These are phyloP conservation scores for Eupithecia vulgata DNA, from an alignment of 2,888 invertebrate genomes.

Conservation along the genomic window DNA sequence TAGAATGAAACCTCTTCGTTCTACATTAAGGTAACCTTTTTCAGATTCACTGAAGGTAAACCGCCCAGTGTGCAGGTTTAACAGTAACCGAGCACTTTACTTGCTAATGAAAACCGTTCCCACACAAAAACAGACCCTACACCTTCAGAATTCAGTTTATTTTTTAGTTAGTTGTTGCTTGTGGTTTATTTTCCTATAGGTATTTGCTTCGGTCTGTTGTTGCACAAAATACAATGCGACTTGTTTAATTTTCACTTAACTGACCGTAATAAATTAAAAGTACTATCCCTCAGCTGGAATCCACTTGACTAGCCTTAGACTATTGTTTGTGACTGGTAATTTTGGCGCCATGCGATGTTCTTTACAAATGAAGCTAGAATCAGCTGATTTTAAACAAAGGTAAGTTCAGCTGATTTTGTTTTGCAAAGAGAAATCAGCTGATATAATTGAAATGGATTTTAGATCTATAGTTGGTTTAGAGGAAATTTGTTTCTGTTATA, in stretches of 20 bases:
- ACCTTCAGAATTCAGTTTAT: conserved; percentile 32
- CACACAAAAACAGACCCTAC: conserved; percentile 37
- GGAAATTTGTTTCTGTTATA: neutral
- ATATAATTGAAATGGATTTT: neutral
- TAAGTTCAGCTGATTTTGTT: conserved; percentile 17
- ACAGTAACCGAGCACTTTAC: conserved; percentile 31
- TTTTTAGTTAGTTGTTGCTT: conserved; percentile 33
- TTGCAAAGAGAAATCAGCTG: conserved; percentile 17
- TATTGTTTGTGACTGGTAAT: conserved; percentile 23
- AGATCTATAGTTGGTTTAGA: neutral
- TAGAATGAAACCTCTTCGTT: conserved; percentile 65
- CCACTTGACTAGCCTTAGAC: conserved; percentile 51
- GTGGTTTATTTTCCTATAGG: conserved; percentile 61
- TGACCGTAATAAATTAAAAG: conserved; percentile 75
- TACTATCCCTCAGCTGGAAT: conserved; percentile 50
- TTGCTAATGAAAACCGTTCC: conserved; percentile 11
- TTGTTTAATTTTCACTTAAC: conserved; percentile 61
- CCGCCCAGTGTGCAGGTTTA: conserved; percentile 69
- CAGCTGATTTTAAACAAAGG: conserved; percentile 28
- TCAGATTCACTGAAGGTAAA: conserved; percentile 68
- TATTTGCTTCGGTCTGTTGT: conserved; percentile 69
- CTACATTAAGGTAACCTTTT: conserved; percentile 78
- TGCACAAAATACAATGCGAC: conserved; percentile 66
- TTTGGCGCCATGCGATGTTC: conserved; percentile 33
- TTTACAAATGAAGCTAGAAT: conserved; percentile 15